Evolutionary conservation across 2,113 vertebrate genomes (phyloP).

Genomic region (Rhadina sibilatrix): DNA sequence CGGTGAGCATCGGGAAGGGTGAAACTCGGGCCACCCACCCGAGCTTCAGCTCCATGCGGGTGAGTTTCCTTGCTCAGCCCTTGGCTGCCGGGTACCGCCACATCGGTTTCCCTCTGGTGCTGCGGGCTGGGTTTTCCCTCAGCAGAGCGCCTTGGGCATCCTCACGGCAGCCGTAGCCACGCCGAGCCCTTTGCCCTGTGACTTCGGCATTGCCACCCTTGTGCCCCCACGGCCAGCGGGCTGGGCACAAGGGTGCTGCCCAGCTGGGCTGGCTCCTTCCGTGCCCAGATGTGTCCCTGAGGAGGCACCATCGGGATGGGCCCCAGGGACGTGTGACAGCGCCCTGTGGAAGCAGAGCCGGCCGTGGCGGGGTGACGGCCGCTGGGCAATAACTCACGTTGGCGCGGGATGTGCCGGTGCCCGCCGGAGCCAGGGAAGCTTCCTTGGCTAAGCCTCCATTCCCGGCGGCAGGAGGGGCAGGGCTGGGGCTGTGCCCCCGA

Average conservation of each 20-base stretch:
- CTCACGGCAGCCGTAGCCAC: accelerated
- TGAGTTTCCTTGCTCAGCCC: not conserved
- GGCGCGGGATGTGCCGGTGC: not conserved
- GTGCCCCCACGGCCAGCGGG: not conserved
- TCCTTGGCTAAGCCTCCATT: accelerated
- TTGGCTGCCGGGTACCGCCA: accelerated
- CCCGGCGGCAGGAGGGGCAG: not conserved
- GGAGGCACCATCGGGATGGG: accelerated
- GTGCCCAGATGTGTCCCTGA: accelerated
- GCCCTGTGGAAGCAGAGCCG: not conserved
- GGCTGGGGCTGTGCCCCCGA: not conserved
- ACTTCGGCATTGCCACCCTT: not conserved
- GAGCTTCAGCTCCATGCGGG: accelerated
- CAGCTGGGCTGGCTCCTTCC: accelerated
- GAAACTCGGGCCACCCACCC: not conserved
- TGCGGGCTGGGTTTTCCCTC: not conserved
- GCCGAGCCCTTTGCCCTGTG: accelerated
- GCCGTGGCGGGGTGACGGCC: accelerated
- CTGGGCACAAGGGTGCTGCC: not conserved
- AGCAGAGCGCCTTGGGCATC: accelerated
- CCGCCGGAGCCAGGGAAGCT: accelerated
- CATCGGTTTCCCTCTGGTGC: accelerated
- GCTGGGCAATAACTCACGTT: accelerated
- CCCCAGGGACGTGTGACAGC: accelerated
- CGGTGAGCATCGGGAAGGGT: not conserved